phyloP scores from a whole-genome alignment of 2,797 vertebrate genomes.

The Phrynocephalus forsythii region DNA sequence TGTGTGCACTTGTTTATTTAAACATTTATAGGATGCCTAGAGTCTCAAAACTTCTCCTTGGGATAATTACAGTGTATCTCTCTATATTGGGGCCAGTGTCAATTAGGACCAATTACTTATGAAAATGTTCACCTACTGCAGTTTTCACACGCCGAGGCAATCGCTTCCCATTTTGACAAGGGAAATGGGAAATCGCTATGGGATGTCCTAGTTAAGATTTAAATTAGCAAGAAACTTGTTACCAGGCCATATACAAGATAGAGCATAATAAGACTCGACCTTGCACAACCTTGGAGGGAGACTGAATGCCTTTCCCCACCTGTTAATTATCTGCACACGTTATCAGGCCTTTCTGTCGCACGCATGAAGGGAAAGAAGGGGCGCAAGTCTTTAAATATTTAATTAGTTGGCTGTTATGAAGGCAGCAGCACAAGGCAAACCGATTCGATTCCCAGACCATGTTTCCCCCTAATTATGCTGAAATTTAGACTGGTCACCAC shows the following conservation, averaged over 20 bases:
- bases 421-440: constrained; percentile 76
- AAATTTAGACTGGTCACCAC: constrained; percentile 81
- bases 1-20: constrained; percentile 55
- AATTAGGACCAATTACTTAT: constrained; percentile 76
- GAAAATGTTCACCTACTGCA: constrained; percentile 75
- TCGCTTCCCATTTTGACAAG: constrained; percentile 74
- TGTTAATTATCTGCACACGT: constrained; percentile 83
- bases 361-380: constrained; percentile 73
- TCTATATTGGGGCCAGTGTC: constrained; percentile 49
- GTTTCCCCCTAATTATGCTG: constrained; percentile 80
- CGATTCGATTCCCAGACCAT: constrained; percentile 73
- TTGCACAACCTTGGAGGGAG: constrained; percentile 77
- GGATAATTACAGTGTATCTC: constrained; percentile 60
- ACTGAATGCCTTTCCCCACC: constrained; percentile 70
- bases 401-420: constrained; percentile 83
- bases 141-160: constrained; percentile 67
- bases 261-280: constrained; percentile 80
- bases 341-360: constrained; percentile 77
- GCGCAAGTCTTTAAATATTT: constrained; percentile 83
- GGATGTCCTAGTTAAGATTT: constrained; percentile 80
- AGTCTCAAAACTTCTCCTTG: constrained; percentile 48
- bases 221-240: constrained; percentile 83
- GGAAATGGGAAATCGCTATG: constrained; percentile 79
- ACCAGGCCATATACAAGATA: constrained; percentile 78
- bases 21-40: constrained; percentile 38